Base-by-base conservation (phyloP, 1,140 invertebrate genomes). In the Xylocopa sonorina region DNA sequence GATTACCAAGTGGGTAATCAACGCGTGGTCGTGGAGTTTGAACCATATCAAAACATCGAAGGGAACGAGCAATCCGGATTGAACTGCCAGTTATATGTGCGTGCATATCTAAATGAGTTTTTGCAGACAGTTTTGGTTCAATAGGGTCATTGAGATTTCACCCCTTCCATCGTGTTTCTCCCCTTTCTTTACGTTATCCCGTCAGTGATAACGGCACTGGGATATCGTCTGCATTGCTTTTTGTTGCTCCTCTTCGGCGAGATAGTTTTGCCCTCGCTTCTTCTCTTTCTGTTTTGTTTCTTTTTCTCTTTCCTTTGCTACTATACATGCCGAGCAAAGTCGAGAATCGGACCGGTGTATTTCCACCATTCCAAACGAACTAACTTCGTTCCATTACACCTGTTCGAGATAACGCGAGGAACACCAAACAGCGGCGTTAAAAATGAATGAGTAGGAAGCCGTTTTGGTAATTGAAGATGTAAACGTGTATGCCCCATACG, bases 91-190 rank as follows among this genome's bases (percentile, higher is more conserved):
- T n/a, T n/a, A n/a, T n/a, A n/a, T n/a, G 24, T 50, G 24, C 21
- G 4, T n/a, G 24, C 32, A 34, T 89, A 87, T 89, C 87, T 86
- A 41, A 80, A 68, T 71, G 38, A 77, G 43, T 81, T 84, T 88
- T 88, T 84, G 34, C 50, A 88, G 84, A 88, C 81, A 48, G 38
- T n/a, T n/a, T n/a, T 50, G 77, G 32, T 68, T 81, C 78, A 67
- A 27, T 57, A n/a, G 76, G 78, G 84, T 87, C 81, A 86, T 57
- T 51, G 78, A 83, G 62, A 58, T 46, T 55, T 21, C 63, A 82
- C 51, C 64, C 58, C 50, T 38, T 67, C 55, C 77, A 64, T 74
- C 63, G 29, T 72, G 18, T 58, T 51, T 41, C 41, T 74, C 71
- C 62, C 74, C 18, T 29, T 71, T 75, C 55, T 69, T 64, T 60